Conservation (phyloP, 2,888 invertebrate species). For the Matsumyia berberina region DNA sequence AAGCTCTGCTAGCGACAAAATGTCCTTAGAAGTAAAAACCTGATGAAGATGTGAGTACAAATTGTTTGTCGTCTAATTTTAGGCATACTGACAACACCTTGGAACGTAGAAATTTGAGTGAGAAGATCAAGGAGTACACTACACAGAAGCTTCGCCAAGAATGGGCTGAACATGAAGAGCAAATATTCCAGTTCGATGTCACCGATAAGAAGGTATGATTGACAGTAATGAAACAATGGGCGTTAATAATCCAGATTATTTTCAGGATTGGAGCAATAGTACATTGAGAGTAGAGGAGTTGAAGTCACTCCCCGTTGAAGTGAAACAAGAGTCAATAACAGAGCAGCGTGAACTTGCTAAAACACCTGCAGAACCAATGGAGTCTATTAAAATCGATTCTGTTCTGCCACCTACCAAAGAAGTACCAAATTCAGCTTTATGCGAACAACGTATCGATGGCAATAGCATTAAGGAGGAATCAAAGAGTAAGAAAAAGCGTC, state of each 20-base stretch:
- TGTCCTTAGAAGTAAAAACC: background rate
- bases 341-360: slow-evolving; percentile 36
- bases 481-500: slow-evolving; percentile 89
- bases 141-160: slow-evolving; percentile 84
- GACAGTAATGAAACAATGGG: background rate
- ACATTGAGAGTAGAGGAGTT: slow-evolving; percentile 77
- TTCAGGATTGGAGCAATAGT: slow-evolving; percentile 79
- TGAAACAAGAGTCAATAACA: slow-evolving; percentile 29
- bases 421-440: slow-evolving; percentile 26
- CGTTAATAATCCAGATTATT: slow-evolving; percentile 11
- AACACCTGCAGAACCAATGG: slow-evolving; percentile 15
- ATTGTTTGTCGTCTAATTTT: slow-evolving; percentile 66
- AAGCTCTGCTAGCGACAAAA: slow-evolving; percentile 10
- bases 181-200: slow-evolving; percentile 81
- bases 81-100: slow-evolving; percentile 86
- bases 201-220: slow-evolving; percentile 78
- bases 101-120: slow-evolving; percentile 81
- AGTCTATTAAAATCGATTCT: slow-evolving; percentile 40
- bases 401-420: slow-evolving; percentile 46
- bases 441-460: slow-evolving; percentile 47
- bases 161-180: slow-evolving; percentile 84
- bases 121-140: slow-evolving; percentile 83
- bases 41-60: background rate
- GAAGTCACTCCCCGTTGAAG: slow-evolving; percentile 23
- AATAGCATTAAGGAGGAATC: slow-evolving; percentile 84